Evolutionary conservation across 2,797 vertebrate genomes (phyloP).

Genomic region (Pseudochirops cupreus): DNA sequence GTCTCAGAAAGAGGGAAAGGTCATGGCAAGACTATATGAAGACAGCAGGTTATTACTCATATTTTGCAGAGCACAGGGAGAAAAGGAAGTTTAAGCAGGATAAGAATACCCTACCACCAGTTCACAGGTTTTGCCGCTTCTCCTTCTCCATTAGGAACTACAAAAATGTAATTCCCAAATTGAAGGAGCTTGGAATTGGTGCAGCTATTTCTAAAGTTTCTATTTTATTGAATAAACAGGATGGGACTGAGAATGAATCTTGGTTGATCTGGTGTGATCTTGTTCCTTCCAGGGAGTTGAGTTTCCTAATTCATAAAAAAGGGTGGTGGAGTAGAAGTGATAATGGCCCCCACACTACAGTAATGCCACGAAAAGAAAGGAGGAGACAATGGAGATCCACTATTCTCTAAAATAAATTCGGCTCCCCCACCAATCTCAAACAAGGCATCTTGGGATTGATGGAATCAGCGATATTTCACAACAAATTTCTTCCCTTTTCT

Average conservation of each 20-base stretch:
- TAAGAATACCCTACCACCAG: background rate
- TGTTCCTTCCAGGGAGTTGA: background rate
- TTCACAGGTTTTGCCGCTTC: background rate
- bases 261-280: background rate
- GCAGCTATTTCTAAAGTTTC: background rate
- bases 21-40: background rate
- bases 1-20: background rate
- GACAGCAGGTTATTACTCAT: background rate
- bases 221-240: background rate
- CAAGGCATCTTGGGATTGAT: background rate
- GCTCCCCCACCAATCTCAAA: background rate
- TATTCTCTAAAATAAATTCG: background rate
- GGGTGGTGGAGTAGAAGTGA: background rate
- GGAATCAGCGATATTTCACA: background rate
- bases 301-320: background rate
- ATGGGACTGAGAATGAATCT: background rate
- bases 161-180: background rate
- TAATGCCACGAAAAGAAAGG: background rate
- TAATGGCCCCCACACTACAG: background rate
- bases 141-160: background rate
- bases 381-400: background rate
- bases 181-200: background rate
- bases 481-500: background rate
- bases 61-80: background rate
- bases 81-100: background rate